These are phyloP conservation scores for Chlorodrepanis virens DNA, from an alignment of 2,113 vertebrate genomes.

Conservation along the genomic window DNA sequence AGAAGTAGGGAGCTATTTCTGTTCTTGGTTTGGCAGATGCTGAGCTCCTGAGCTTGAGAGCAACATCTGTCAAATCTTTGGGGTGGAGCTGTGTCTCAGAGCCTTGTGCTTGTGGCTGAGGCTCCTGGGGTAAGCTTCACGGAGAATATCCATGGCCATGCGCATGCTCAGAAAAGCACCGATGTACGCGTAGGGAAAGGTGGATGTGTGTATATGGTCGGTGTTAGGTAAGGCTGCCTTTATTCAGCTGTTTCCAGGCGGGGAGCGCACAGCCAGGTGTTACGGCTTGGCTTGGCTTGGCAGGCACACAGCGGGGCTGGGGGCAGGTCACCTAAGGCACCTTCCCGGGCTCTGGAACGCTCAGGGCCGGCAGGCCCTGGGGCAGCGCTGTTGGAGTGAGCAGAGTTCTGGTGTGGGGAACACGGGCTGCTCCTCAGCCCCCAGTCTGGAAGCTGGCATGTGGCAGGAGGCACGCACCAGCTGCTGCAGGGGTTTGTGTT, in stretches of 20 bases:
- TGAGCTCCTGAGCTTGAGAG: neutral
- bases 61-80: neutral
- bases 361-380: no score
- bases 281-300: no score
- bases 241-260: accelerated
- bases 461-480: neutral
- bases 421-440: neutral
- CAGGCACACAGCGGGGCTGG: no score
- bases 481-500: neutral
- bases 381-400: no score
- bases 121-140: neutral
- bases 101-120: neutral
- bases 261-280: no score
- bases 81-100: neutral
- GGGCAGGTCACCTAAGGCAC: no score
- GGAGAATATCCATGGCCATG: accelerated
- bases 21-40: neutral
- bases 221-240: no score
- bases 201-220: accelerated
- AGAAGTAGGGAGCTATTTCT: neutral
- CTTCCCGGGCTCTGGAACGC: no score
- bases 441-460: accelerated
- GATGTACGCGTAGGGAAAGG: no score
- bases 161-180: accelerated
- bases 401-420: no score